These are phyloP conservation scores for Apodemia zela DNA, from an alignment of 2,888 invertebrate species.

Conservation along the genomic window DNA sequence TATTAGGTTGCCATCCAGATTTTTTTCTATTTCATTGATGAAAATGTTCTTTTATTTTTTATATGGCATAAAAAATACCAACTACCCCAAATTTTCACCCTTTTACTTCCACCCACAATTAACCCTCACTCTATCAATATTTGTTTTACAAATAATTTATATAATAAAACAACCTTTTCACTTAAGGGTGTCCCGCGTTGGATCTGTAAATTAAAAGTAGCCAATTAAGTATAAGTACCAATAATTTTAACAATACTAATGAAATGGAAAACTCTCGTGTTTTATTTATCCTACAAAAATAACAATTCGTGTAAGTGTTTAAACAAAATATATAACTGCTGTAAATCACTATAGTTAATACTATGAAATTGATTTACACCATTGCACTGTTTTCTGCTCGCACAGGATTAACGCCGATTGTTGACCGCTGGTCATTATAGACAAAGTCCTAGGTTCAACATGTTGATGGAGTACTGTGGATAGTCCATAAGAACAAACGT, in stretches of 20 bases:
- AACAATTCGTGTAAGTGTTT: conserved; percentile 8
- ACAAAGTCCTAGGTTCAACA: conserved; percentile 41
- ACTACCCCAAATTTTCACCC: too few species aligned
- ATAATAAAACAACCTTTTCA: too few species aligned
- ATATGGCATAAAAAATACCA: too few species aligned
- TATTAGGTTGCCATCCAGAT: too few species aligned
- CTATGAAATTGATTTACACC: conserved; percentile 45
- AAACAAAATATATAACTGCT: conserved; percentile 25
- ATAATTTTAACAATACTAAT: background rate
- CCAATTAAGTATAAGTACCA: background rate
- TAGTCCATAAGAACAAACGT: background rate
- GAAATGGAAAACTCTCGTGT: background rate
- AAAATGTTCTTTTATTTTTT: too few species aligned
- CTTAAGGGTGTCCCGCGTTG: too few species aligned
- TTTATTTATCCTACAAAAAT: background rate
- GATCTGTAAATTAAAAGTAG: too few species aligned
- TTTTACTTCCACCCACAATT: too few species aligned
- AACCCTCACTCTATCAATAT: too few species aligned
- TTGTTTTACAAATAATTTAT: too few species aligned
- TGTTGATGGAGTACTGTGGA: conserved; percentile 8
- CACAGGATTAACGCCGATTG: conserved; percentile 34
- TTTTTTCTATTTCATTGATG: too few species aligned
- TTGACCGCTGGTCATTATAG: conserved; percentile 49
- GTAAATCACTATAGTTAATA: conserved; percentile 38
- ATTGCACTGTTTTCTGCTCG: conserved; percentile 39